Conservation (phyloP, 2,113 vertebrate species). For the Stegastes partitus region DNA sequence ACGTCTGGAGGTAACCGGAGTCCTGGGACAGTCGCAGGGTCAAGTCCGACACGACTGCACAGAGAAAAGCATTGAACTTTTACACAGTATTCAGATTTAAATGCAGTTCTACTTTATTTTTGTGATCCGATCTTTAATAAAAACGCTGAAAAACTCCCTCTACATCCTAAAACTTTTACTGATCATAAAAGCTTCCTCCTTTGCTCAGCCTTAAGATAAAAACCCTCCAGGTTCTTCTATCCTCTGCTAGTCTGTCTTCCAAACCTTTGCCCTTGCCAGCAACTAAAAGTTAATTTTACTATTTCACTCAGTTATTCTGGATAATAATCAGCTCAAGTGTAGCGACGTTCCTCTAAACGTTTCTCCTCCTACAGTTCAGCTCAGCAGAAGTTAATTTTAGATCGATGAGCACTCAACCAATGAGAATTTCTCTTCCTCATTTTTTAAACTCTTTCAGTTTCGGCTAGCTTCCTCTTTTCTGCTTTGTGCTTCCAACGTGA, state of each 20-base stretch:
- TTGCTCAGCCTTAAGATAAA: no score
- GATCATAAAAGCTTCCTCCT: no score
- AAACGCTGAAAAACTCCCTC: no score
- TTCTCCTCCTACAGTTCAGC: background rate
- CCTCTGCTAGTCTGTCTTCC: no score
- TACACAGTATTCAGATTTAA: background rate
- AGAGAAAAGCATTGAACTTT: background rate
- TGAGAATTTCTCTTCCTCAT: slow-evolving; percentile 59
- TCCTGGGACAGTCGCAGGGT: slow-evolving; percentile 78
- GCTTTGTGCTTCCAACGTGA: slow-evolving; percentile 13
- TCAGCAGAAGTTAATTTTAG: slow-evolving; percentile 4
- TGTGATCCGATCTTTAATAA: no score
- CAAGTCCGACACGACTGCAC: slow-evolving; percentile 77
- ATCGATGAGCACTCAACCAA: background rate
- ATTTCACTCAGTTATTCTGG: background rate
- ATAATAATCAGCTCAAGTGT: background rate
- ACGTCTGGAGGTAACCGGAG: slow-evolving; percentile 60
- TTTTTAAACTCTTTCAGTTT: slow-evolving; percentile 37
- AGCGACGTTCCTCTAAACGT: background rate
- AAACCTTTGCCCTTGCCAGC: no score
- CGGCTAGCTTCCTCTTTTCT: slow-evolving; percentile 58
- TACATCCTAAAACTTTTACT: background rate
- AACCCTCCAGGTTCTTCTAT: no score
- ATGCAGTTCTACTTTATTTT: no score
- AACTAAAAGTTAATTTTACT: no score